A percentile compares a stretch with the other conserved stretches of the same genome.
Conservation (phyloP, 2,888 invertebrate genomes). For the Clostera curtula region DNA sequence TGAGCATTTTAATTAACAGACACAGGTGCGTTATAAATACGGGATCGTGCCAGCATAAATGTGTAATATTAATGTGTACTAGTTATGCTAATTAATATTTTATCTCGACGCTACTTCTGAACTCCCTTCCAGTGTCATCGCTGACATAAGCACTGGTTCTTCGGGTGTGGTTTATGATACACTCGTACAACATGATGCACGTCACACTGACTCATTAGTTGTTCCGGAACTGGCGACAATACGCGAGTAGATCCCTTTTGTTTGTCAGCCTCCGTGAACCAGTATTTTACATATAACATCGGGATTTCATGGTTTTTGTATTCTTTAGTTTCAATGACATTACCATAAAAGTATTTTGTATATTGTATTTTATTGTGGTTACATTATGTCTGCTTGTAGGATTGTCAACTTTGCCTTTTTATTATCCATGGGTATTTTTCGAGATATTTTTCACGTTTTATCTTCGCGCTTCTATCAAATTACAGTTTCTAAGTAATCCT, state of each 20-base stretch:
- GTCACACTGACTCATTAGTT: conserved; percentile 31
- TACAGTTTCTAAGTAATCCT: no score
- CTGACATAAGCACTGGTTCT: conserved; percentile 35
- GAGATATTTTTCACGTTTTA: no score
- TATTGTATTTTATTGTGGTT: no score
- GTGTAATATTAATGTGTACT: conserved; percentile 23
- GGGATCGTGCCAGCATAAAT: conserved; percentile 24
- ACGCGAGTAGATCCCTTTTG: conserved; percentile 18
- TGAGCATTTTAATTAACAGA: conserved; percentile 11
- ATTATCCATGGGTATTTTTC: no score
- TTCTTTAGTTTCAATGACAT: conserved; percentile 14
- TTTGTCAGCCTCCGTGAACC: conserved; percentile 18
- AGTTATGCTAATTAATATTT: conserved; percentile 23
- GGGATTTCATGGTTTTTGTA: conserved; percentile 31
- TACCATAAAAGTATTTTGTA: no score
- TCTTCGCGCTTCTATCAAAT: no score
- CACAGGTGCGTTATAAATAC: conserved; percentile 15
- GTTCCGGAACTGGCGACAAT: conserved; percentile 27
- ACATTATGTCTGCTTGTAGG: no score
- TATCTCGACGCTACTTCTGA: conserved; percentile 29
- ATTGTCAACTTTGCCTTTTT: no score
- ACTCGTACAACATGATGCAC: conserved; percentile 33
- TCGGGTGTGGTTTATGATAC: conserved; percentile 38
- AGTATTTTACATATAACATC: conserved; percentile 21
- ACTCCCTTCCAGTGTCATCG: conserved; percentile 28